phyloP scores from a whole-genome alignment of 2,888 invertebrate genomes.

The Balanococcus diminutus region DNA sequence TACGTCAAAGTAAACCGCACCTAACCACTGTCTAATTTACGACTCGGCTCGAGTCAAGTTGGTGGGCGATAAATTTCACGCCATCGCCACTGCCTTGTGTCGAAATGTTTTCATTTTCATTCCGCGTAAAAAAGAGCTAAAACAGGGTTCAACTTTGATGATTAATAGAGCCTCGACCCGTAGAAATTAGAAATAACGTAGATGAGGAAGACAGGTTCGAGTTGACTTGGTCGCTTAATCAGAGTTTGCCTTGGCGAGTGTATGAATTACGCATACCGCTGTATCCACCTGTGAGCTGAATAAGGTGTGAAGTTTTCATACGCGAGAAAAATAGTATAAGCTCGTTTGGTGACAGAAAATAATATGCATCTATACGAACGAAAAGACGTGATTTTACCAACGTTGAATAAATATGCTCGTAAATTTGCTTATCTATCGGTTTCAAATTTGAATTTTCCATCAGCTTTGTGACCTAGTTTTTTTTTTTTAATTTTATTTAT shows the following conservation, averaged over 20 bases:
- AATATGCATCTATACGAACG: too few species aligned
- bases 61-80: neutral
- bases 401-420: neutral
- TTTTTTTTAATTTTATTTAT: too few species aligned
- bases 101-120: neutral
- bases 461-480: slow-evolving; percentile 33
- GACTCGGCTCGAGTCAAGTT: neutral
- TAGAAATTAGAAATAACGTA: neutral
- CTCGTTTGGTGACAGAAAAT: too few species aligned
- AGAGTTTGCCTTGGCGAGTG: neutral
- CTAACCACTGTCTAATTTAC: neutral
- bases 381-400: neutral
- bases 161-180: neutral
- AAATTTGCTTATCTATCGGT: slow-evolving; percentile 31
- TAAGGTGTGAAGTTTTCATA: too few species aligned
- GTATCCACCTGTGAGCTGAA: too few species aligned
- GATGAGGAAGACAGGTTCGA: neutral
- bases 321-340: too few species aligned
- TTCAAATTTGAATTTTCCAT: slow-evolving; percentile 37
- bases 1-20: neutral
- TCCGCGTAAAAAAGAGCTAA: neutral
- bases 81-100: too few species aligned
- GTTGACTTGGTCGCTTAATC: neutral
- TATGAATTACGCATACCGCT: too few species aligned
- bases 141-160: neutral